Percentiles rank a stretch among this genome's conserved stretches.
Evolutionary conservation across 2,888 invertebrate species (phyloP).

Genomic region (Thereva nobilitata): DNA sequence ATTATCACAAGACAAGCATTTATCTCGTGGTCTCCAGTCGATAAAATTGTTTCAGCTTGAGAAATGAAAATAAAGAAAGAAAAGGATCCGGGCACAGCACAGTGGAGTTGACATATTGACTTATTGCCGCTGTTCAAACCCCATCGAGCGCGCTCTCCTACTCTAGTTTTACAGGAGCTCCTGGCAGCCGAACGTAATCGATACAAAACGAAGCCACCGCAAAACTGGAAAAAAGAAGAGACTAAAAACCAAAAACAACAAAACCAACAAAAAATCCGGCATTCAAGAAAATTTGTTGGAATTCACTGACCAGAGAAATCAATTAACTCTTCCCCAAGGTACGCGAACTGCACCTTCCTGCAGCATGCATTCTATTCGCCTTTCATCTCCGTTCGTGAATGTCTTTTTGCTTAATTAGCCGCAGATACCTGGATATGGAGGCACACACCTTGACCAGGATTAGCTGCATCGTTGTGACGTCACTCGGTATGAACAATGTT

Average conservation of each 20-base stretch:
- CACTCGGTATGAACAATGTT: background rate
- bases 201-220: background rate
- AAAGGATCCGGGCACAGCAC: too few relatives aligned
- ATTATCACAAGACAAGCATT: too few relatives aligned
- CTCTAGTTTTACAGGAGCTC: too few relatives aligned
- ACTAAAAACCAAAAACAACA: background rate
- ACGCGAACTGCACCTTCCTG: background rate
- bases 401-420: constrained; percentile 17
- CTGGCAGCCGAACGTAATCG: too few relatives aligned
- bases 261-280: too few relatives aligned
- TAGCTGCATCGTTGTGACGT: constrained; percentile 10
- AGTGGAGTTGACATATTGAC: too few relatives aligned
- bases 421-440: constrained; percentile 5
- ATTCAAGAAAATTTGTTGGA: constrained; percentile 25
- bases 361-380: background rate
- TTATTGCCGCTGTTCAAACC: too few relatives aligned
- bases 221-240: background rate
- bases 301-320: constrained; percentile 32
- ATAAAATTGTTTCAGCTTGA: too few relatives aligned
- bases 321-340: constrained; percentile 19
- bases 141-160: too few relatives aligned
- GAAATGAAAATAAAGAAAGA: too few relatives aligned
- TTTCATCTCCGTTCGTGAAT: constrained; percentile 1
- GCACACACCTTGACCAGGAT: too few relatives aligned
- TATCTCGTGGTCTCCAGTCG: too few relatives aligned